A percentile compares a stretch with the other conserved stretches of the same genome.
These are phyloP conservation scores for Caenorhabditis sp. DNA, from an alignment of 2,888 invertebrate species.

Conservation along the genomic window DNA sequence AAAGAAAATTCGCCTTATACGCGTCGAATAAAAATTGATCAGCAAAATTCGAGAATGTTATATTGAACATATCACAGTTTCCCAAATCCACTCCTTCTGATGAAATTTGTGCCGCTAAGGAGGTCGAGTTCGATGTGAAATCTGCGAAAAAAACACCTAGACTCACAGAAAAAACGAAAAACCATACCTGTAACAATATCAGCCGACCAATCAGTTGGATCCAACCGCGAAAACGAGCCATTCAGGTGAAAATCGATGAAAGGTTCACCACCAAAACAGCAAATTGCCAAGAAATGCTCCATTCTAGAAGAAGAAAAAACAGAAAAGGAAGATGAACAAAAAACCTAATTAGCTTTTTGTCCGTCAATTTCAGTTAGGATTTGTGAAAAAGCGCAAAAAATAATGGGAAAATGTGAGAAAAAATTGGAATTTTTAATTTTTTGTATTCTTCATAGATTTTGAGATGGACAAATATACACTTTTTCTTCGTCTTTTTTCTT, in stretches of 20 bases:
- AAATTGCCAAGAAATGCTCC: conserved; percentile 42
- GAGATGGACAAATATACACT: neutral
- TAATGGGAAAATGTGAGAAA: neutral
- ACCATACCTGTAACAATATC: conserved; percentile 28
- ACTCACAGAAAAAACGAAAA: neutral
- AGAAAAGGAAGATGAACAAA: neutral
- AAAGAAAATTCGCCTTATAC: conserved; percentile 40
- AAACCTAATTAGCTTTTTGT: neutral
- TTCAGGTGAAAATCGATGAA: conserved; percentile 43
- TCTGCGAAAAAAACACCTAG: neutral
- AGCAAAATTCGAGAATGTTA: conserved; percentile 41
- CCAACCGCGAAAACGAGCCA: conserved; percentile 9
- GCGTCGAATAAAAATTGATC: conserved; percentile 40
- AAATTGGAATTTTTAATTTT: neutral
- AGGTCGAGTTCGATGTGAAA: neutral
- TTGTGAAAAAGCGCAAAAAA: neutral
- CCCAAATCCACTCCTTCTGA: conserved; percentile 7
- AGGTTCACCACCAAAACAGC: conserved; percentile 51
- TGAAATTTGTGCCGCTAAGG: neutral
- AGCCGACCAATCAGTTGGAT: conserved; percentile 43
- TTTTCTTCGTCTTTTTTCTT: neutral
- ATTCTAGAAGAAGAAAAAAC: neutral
- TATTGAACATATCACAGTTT: conserved; percentile 44
- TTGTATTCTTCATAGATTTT: neutral
- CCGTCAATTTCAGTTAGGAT: neutral